These are phyloP conservation scores for Varecia variegata DNA, from an alignment of 2,797 vertebrate genomes.

Conservation along the genomic window DNA sequence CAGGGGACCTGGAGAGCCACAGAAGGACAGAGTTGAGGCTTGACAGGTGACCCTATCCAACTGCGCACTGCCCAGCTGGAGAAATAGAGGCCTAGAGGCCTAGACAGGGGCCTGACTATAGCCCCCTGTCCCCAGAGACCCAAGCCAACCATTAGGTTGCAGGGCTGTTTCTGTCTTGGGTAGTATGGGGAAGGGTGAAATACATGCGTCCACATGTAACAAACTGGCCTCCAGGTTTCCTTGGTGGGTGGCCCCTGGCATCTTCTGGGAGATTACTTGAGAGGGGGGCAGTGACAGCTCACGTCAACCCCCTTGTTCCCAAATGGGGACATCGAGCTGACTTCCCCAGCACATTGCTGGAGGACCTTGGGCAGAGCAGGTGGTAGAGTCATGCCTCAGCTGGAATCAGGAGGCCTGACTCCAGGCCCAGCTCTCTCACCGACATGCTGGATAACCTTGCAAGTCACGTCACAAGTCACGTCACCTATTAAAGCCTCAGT, in stretches of 20 bases:
- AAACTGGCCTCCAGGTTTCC: not conserved
- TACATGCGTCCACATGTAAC: not conserved
- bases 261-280: not conserved
- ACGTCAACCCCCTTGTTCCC: not conserved
- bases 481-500: not conserved
- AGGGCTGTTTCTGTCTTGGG: not conserved
- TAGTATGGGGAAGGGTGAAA: not conserved
- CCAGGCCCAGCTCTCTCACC: not conserved
- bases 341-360: not conserved
- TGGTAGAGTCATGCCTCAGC: not conserved
- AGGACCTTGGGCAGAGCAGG: not conserved
- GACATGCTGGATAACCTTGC: not conserved
- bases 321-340: not conserved
- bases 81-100: not conserved
- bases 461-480: not conserved
- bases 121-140: not conserved
- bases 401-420: not conserved
- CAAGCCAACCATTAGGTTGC: no score
- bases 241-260: not conserved
- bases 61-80: not conserved
- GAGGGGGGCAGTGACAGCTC: not conserved
- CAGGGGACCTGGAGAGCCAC: constrained; percentile 84
- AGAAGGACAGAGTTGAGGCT: not conserved
- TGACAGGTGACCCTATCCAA: not conserved
- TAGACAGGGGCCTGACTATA: not conserved